phyloP scores from a whole-genome alignment of 2,113 vertebrate genomes.

The Orcinus orca region DNA sequence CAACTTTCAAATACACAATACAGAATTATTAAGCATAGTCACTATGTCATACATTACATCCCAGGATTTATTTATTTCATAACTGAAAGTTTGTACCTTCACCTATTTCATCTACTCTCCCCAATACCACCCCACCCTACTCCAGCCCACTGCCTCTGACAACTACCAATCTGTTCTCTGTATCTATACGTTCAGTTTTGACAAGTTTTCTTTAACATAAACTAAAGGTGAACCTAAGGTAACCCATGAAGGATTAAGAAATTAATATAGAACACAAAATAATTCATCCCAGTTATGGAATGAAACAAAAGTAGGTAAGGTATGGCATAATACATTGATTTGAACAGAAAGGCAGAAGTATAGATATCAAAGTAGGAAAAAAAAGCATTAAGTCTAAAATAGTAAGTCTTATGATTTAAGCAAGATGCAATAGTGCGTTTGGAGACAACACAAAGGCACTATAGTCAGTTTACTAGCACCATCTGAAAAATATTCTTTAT shows the following conservation, averaged over 20 bases:
- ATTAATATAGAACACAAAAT: slow-evolving; percentile 10
- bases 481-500: not conserved
- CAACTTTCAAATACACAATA: slow-evolving; percentile 1
- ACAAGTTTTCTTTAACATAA: not conserved
- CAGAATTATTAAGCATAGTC: not conserved
- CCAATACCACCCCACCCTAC: not conserved
- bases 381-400: not conserved
- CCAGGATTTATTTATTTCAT: not conserved
- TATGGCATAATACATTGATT: not conserved
- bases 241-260: not conserved
- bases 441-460: not conserved
- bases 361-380: not conserved
- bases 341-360: not conserved
- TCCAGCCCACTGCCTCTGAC: not conserved
- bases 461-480: not conserved
- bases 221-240: not conserved
- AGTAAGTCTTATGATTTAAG: not conserved
- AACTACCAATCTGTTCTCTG: not conserved
- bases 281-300: not conserved
- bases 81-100: not conserved
- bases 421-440: not conserved
- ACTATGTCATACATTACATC: not conserved
- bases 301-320: not conserved
- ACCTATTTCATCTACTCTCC: not conserved
- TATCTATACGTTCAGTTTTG: not conserved